Evolutionary conservation across 2,113 vertebrate species (phyloP).

Genomic region (Cichladusa arquata): DNA sequence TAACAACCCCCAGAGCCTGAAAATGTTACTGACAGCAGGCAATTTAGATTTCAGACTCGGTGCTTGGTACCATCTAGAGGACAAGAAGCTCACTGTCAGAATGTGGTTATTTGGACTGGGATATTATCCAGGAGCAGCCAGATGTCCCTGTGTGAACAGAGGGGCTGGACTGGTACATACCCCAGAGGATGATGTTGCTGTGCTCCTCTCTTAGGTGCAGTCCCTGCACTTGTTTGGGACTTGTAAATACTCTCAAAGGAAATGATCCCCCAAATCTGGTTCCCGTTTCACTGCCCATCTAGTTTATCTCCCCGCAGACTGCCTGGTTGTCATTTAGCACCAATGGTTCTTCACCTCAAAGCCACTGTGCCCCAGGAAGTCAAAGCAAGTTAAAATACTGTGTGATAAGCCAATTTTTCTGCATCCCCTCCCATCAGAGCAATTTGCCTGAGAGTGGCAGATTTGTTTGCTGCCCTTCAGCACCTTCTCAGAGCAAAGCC

Average conservation of each 20-base stretch:
- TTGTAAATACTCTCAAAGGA: neutral
- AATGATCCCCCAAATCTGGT: neutral
- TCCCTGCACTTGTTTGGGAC: neutral
- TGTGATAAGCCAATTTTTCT: neutral
- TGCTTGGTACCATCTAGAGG: constrained; percentile 44
- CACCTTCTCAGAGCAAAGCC: neutral
- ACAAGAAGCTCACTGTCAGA: neutral
- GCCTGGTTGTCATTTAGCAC: neutral
- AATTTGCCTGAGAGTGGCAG: neutral
- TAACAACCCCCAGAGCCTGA: neutral
- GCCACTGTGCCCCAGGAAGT: neutral
- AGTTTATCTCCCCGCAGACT: neutral
- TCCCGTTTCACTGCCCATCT: neutral
- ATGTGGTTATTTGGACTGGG: neutral
- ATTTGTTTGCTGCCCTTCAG: neutral
- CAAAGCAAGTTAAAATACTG: neutral
- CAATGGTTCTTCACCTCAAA: neutral
- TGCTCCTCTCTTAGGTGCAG: fast-evolving
- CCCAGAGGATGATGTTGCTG: neutral
- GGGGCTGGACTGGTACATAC: neutral
- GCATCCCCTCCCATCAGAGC: neutral
- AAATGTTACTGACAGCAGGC: neutral
- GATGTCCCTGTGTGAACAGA: neutral
- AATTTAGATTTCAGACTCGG: neutral
- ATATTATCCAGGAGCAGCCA: neutral